Base-by-base conservation (phyloP, 2,888 invertebrate species). In the Pherbina coryleti region DNA sequence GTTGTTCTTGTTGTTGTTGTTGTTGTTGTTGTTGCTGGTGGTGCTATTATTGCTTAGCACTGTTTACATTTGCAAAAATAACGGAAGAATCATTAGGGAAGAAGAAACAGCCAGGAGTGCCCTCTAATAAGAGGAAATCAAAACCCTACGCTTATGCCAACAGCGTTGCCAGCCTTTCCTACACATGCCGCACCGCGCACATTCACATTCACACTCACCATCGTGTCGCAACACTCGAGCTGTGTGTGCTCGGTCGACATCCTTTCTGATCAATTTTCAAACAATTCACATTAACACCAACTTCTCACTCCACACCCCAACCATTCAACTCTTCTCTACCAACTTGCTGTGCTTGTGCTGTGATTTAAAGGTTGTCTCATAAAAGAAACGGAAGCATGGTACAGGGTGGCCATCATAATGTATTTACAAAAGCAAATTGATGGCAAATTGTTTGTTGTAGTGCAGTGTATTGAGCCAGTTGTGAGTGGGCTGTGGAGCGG, bases 391-490 rank as follows among this genome's bases (percentile, higher is more conserved):
- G 67, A 34, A 25, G 51, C 11, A 25, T 19, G 55, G 25, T 55
- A 14, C 17, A 60, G 57, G 11, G 72, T 37, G 31, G 55, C 31
- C 60, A 62, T 22, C 73, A 25, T 75, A 66, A 75, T 66, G 75
- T 67, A 75, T 77, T 77, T 77, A 72, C 77, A 67, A 77, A 66
- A 55, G 66, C 72, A 77, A 77, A 77, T 77, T 77, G 77, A 77
- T 77, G 57, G 72, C 77, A 77, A 77, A 64, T 77, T 77, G 67
- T 75, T 53, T 64, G 19, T n/a, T 44, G 25, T 11, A 19, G 71
- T 31, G 37, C 19, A 51, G 19, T 25, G 49, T 14, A 11, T 28
- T 51, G 25, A 17, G 69, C 2, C 53, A 17, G 22, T 51, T 22
- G 22, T 28, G 34, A 64, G n/a, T 0, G 28, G 31, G n/a, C 3